Evolutionary conservation across 2,888 invertebrate species (phyloP), one percentile per base, ranked within the genome.

Genomic region (Sabatieria punctata): DNA sequence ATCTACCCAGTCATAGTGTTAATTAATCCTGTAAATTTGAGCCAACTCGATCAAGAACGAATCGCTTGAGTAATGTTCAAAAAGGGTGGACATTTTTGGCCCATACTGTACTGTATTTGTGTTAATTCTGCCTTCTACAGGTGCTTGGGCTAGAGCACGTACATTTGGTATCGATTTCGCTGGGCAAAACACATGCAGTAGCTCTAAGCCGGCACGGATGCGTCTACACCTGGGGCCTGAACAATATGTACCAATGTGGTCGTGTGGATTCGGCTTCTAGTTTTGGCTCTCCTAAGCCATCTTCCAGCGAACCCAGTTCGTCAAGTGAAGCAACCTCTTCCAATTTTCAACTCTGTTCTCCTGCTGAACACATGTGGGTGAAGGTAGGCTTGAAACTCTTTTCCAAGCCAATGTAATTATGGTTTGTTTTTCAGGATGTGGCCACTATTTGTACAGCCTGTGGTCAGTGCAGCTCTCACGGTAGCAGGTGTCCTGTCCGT

Each of bases 181-280:
- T 97, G 49, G 95, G 95, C 2, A 95, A 95, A 70, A 93, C 93
- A 0, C 95, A 95, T 61, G 82, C 83, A n/a, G 82, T 85, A 0
- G 83, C 78, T 0, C 71, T 95, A 13, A 85, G 82, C 15, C 79
- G 77, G 55, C 82, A 82, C 62, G 95, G 95, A 0, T 79, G 82
- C 56, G 78, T 93, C 2, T 91, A 80, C 65, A 88, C 93, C 0
- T 91, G 93, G 68, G 95, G 95, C 4, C 82, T 93, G 51, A 95
- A 95, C 68, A 93, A 95, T 66, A 88, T 91, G 66, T 89, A 89
- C 1, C 95, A 95, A 64, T 95, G 95, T 69, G 95, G 95, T 3
- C 73, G 89, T 52, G 85, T 85, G 11, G 46, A 46, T 6, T 38
- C 38, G 15, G 18, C 19, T 21, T 38, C 38, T 38, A n/a, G 15